Percentiles rank a stretch among this genome's conserved stretches.
phyloP scores from a whole-genome alignment of 2,113 vertebrate species.

The Aldabrachelys gigantea region DNA sequence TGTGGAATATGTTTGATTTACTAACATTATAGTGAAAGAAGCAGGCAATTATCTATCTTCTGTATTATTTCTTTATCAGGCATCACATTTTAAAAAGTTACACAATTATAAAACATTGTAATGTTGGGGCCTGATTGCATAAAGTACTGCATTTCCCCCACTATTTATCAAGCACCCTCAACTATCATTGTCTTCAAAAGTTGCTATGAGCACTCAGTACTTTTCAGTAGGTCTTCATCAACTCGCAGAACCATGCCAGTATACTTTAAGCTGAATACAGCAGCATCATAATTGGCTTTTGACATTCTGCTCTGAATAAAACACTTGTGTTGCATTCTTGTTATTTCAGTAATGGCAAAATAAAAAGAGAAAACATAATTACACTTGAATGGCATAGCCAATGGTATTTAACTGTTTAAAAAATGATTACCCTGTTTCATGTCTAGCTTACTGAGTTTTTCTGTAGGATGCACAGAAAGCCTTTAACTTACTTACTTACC shows the following conservation, averaged over 20 bases:
- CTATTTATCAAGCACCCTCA: background rate
- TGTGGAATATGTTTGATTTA: background rate
- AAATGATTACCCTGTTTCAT: background rate
- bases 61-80: background rate
- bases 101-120: background rate
- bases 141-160: background rate
- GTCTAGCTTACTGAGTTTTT: background rate
- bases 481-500: background rate
- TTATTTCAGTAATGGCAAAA: background rate
- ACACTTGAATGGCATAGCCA: background rate
- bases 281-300: background rate
- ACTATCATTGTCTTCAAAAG: background rate
- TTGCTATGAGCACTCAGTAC: background rate
- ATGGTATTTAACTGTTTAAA: background rate
- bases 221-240: background rate
- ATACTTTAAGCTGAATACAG: background rate
- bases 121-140: background rate
- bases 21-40: background rate
- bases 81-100: background rate
- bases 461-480: background rate
- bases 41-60: background rate
- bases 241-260: background rate
- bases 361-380: background rate
- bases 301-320: background rate
- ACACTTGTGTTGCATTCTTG: background rate